Percentiles rank a stretch among this genome's conserved stretches.
These are phyloP conservation scores for Acanthaster planci DNA, from an alignment of 35 echinoderm and acorn worm genomes.

Conservation along the genomic window DNA sequence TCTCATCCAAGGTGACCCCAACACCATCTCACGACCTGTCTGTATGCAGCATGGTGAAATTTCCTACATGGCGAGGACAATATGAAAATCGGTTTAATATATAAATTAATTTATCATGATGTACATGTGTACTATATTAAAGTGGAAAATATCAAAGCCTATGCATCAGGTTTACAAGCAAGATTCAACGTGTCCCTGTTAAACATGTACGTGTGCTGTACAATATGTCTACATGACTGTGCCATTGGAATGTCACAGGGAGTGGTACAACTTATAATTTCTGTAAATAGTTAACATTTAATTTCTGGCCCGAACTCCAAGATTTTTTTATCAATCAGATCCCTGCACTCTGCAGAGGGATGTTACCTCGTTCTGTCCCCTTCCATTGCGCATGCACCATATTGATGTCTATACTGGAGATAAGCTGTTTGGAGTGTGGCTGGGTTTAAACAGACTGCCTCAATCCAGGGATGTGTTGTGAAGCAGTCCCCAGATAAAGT, in stretches of 20 bases:
- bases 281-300: too few relatives aligned
- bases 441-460: slow-evolving; percentile 21
- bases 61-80: not conserved
- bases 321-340: too few relatives aligned
- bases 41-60: slow-evolving; percentile 14
- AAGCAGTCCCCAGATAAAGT: not conserved
- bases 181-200: too few relatives aligned
- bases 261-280: too few relatives aligned
- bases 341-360: not conserved
- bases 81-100: not conserved
- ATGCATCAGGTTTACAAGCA: too few relatives aligned
- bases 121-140: too few relatives aligned
- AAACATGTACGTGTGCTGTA: too few relatives aligned
- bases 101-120: too few relatives aligned
- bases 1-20: slow-evolving; percentile 15
- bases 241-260: too few relatives aligned
- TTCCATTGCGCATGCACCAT: not conserved
- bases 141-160: too few relatives aligned
- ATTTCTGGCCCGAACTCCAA: not conserved
- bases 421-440: slow-evolving; percentile 19
- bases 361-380: not conserved
- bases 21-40: slow-evolving; percentile 22
- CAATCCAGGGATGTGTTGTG: not conserved
- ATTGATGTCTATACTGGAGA: slow-evolving; percentile 20
- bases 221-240: too few relatives aligned